These are phyloP conservation scores for Aleiodes leptofemur DNA, from an alignment of 2,888 invertebrate species.

Conservation along the genomic window DNA sequence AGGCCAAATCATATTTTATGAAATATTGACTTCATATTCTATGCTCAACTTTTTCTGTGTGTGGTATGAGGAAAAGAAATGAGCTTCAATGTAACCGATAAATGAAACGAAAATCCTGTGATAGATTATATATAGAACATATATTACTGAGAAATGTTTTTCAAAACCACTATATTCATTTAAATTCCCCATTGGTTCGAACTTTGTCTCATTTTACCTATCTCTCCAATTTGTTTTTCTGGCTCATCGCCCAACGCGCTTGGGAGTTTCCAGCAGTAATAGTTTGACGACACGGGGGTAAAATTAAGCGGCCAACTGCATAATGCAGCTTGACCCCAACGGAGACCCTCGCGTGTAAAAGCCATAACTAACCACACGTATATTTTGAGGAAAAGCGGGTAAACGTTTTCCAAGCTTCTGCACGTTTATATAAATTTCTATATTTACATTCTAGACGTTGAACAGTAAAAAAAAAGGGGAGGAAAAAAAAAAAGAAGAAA, in stretches of 20 bases:
- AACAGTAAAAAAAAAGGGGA: no score
- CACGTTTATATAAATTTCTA: constrained; percentile 5
- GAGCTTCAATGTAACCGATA: no score
- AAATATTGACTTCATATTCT: no score
- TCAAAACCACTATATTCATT: background rate
- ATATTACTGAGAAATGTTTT: constrained; percentile 1
- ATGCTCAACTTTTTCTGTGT: no score
- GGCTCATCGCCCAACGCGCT: constrained; percentile 10
- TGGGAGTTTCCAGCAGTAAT: constrained; percentile 18
- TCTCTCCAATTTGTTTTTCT: constrained; percentile 15
- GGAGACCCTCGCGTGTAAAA: constrained; percentile 66
- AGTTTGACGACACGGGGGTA: constrained; percentile 46
- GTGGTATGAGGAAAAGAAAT: no score
- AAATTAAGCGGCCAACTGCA: constrained; percentile 59
- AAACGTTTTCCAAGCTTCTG: constrained; percentile 32
- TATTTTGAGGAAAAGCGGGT: constrained; percentile 56
- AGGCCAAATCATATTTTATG: no score
- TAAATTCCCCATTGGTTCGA: no score
- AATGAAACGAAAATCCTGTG: no score
- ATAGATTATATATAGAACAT: no score
- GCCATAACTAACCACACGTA: constrained; percentile 64
- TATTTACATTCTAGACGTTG: background rate
- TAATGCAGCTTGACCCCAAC: constrained; percentile 56
- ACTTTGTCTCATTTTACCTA: constrained; percentile 8
- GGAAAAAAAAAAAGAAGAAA: no score